Evolutionary conservation across 2,888 invertebrate species (phyloP).

Genomic region (Mythimna vitellina): DNA sequence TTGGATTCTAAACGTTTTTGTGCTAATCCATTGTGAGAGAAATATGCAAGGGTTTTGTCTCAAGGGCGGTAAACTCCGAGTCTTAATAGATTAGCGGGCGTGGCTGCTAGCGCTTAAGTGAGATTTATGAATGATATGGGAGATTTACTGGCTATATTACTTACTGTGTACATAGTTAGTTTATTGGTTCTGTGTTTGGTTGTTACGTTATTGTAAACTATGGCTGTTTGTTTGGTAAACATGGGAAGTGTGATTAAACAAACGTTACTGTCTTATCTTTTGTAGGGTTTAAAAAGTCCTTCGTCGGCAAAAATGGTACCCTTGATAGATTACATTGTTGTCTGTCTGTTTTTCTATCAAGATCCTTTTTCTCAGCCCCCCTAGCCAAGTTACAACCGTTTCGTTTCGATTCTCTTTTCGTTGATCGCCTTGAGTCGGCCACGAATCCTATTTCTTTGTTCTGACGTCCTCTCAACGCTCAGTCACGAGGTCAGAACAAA

Average conservation of each 20-base stretch:
- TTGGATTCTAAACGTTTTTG: slow-evolving; percentile 46
- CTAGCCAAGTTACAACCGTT: too few relatives aligned
- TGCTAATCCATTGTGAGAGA: slow-evolving; percentile 46
- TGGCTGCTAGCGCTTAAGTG: slow-evolving; percentile 52
- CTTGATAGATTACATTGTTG: too few relatives aligned
- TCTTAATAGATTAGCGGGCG: slow-evolving; percentile 59
- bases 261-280: too few relatives aligned
- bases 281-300: too few relatives aligned
- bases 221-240: neutral
- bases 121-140: slow-evolving; percentile 59
- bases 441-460: too few relatives aligned
- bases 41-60: slow-evolving; percentile 52
- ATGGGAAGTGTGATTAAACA: neutral
- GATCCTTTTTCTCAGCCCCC: too few relatives aligned
- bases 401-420: too few relatives aligned
- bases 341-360: too few relatives aligned
- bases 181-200: slow-evolving; percentile 18
- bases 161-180: slow-evolving; percentile 20
- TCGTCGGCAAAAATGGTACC: too few relatives aligned
- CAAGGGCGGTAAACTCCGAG: slow-evolving; percentile 46
- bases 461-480: too few relatives aligned
- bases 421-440: too few relatives aligned
- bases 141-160: slow-evolving; percentile 42
- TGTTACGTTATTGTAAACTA: slow-evolving; percentile 12
- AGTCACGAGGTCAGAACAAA: too few relatives aligned